Percentiles rank a stretch among this genome's conserved stretches.
These are phyloP conservation scores for Heliconius sara DNA, from an alignment of 2,888 invertebrate genomes.

Conservation along the genomic window DNA sequence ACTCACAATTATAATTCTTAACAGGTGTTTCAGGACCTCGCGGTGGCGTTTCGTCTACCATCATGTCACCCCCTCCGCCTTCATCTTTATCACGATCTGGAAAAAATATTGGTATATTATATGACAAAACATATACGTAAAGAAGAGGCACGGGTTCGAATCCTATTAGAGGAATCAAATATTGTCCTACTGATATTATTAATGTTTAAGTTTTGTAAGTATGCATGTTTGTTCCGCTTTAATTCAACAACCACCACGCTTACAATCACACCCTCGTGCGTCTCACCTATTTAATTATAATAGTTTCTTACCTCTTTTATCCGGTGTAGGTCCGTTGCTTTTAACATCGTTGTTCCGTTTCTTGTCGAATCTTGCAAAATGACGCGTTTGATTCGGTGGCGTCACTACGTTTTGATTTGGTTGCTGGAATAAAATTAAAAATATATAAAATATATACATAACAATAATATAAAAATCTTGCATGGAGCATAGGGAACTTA, in stretches of 20 bases:
- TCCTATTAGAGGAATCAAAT: too few species aligned
- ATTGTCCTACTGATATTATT: too few species aligned
- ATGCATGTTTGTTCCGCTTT: too few species aligned
- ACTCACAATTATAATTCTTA: constrained; percentile 69
- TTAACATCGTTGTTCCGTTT: constrained; percentile 62
- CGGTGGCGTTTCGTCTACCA: constrained; percentile 60
- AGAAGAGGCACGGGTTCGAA: too few species aligned
- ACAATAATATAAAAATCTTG: background rate
- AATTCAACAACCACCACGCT: too few species aligned
- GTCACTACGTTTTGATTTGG: constrained; percentile 65
- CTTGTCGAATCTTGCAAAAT: constrained; percentile 78
- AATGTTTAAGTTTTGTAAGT: too few species aligned
- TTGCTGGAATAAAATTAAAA: constrained; percentile 27
- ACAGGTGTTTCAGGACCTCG: constrained; percentile 72
- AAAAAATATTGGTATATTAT: too few species aligned
- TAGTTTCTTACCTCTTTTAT: constrained; percentile 63
- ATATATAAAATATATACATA: background rate
- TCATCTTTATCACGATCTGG: constrained; percentile 69
- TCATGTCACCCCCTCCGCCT: constrained; percentile 66
- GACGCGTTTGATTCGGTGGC: constrained; percentile 73
- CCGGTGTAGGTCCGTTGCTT: constrained; percentile 65
- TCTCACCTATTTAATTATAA: background rate
- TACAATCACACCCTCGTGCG: too few species aligned
- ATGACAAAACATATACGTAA: too few species aligned
- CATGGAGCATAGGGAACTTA: too few species aligned